Base-by-base conservation (phyloP, 1,140 invertebrate species). In the Homarus americanus region DNA sequence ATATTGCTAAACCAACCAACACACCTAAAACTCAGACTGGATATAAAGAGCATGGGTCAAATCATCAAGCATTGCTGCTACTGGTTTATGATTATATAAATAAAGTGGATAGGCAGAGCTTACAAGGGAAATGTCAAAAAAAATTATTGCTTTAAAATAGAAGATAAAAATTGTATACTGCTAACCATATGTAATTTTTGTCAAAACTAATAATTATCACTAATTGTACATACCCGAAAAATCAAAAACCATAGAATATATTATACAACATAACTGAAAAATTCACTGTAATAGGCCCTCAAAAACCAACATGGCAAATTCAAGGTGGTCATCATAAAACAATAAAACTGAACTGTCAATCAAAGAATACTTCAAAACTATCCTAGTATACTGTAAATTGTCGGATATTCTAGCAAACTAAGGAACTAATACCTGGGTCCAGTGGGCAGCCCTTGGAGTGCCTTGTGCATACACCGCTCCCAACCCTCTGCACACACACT, bases 341-440 rank as follows among this genome's bases (percentile, higher is more conserved):
- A 78, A 76, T 76, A 83, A 89, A 83, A 90, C 40, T 76, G 44
- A 84, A 83, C 17, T 63, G 79, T 63, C 79, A 84, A 84, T 76
- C 79, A 90, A 83, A 83, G 72, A 90, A 83, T 83, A 80, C 82
- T 58, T 83, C 87, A 80, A 75, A 90, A 90, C 88, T 90, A 90
- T 83, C 73, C 88, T 83, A 90, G 69, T 83, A 90, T 90, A 84
- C 82, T 83, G 87, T 82, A 90, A 82, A 90, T 76, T 34, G 80
- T 78, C 76, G 75, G 73, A 83, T 69, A 83, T 78, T 53, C 88
- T 90, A 90, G 80, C 82, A 90, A 90, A 90, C 88, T 90, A 90
- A 90, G 88, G 88, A 90, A 90, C 88, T 90, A 90, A 90, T 76
- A 90, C 88, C 88, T 90, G 79, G 80, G 44, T 88, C 69, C 72